phyloP scores from a whole-genome alignment of 2,888 invertebrate genomes.

The Helicoverpa assulta region DNA sequence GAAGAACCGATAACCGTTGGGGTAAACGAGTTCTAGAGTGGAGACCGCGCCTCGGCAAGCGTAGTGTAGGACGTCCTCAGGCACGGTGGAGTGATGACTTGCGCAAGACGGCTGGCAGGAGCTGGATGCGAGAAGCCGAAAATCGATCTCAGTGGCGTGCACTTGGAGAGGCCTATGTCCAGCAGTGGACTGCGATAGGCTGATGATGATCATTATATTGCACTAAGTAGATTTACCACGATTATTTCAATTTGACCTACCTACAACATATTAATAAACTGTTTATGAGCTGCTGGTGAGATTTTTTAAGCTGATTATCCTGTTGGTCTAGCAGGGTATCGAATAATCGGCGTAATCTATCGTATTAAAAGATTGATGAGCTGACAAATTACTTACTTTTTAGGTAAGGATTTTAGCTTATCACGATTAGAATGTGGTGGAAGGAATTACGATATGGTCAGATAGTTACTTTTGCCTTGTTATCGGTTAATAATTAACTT shows the following conservation, averaged over 20 bases:
- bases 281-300: neutral
- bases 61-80: too few relatives aligned
- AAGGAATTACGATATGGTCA: conserved; percentile 25
- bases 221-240: neutral
- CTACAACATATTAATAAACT: neutral
- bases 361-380: conserved; percentile 31
- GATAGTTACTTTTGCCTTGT: conserved; percentile 30
- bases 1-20: too few relatives aligned
- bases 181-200: too few relatives aligned
- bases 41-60: too few relatives aligned
- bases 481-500: conserved; percentile 16
- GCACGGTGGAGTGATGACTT: too few relatives aligned
- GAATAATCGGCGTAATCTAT: conserved; percentile 17
- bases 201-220: too few relatives aligned
- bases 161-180: too few relatives aligned
- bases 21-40: too few relatives aligned
- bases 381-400: neutral
- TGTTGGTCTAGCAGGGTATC: conserved; percentile 5
- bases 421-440: conserved; percentile 9
- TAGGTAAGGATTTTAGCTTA: conserved; percentile 7
- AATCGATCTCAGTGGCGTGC: too few relatives aligned
- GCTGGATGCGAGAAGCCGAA: too few relatives aligned
- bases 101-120: too few relatives aligned
- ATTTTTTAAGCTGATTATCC: neutral
- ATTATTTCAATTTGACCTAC: neutral